phyloP scores from a whole-genome alignment of 92 coral and sea anemone genomes.

The Metridium senile region DNA sequence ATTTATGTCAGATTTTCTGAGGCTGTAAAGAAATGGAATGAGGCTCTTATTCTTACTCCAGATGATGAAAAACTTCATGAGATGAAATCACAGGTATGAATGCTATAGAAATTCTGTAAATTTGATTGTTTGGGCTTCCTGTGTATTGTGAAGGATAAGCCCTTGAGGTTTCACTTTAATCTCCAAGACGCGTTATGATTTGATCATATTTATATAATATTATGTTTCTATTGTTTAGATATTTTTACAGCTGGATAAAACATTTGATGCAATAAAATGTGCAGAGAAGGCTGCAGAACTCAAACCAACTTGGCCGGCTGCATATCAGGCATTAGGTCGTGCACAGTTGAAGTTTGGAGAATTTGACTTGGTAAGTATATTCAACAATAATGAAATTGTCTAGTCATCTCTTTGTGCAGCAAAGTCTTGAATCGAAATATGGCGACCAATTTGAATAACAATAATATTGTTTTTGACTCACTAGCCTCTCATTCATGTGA shows the following conservation, averaged over 20 bases:
- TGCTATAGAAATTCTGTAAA: neutral
- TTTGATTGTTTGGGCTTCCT: neutral
- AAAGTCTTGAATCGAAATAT: too few species aligned
- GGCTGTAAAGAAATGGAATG: constrained; percentile 88
- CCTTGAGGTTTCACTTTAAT: too few species aligned
- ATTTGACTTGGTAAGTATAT: constrained; percentile 74
- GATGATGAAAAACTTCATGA: constrained; percentile 84
- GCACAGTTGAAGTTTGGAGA: constrained; percentile 96
- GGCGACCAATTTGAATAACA: too few species aligned
- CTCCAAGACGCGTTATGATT: too few species aligned
- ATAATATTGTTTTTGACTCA: too few species aligned
- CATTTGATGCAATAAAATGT: constrained; percentile 88
- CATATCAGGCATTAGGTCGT: constrained; percentile 91
- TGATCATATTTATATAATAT: too few species aligned
- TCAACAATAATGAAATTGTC: neutral
- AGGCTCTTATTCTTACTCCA: constrained; percentile 78
- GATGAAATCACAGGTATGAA: constrained; percentile 93
- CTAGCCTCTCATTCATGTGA: too few species aligned
- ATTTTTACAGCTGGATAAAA: constrained; percentile 78
- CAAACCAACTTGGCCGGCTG: constrained; percentile 69
- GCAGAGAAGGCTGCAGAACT: constrained; percentile 84
- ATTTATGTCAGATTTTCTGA: constrained; percentile 77
- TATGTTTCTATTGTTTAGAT: constrained; percentile 32
- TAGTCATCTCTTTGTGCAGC: neutral
- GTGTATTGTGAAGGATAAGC: neutral